Conservation (phyloP, 2,113 vertebrate species). For the Pteronura brasiliensis region DNA sequence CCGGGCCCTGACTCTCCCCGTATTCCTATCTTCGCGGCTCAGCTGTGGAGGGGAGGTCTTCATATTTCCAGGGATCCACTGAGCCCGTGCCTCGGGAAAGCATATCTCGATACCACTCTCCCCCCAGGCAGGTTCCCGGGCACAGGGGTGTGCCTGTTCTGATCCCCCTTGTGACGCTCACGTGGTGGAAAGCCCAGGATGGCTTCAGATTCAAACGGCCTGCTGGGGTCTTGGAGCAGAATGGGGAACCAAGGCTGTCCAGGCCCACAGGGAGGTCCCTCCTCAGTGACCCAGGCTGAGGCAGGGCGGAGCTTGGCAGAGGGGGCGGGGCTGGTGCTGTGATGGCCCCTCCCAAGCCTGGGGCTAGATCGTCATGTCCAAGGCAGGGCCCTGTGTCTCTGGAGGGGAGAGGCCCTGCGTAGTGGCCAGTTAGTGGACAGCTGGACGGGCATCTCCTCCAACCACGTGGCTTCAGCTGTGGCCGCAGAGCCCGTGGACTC, state of each 20-base stretch:
- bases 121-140: background rate
- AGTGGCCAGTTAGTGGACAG: background rate
- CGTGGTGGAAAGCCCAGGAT: background rate
- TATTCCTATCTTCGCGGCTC: rapidly evolving
- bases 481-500: background rate
- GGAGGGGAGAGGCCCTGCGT: rapidly evolving
- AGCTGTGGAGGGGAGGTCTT: background rate
- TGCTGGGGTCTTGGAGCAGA: rapidly evolving
- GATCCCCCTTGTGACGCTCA: rapidly evolving
- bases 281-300: background rate
- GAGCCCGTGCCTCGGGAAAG: background rate
- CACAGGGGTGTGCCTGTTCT: background rate
- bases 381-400: background rate
- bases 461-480: too few relatives aligned
- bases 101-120: rapidly evolving
- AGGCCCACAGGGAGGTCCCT: too few relatives aligned
- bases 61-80: rapidly evolving
- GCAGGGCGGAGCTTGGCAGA: background rate
- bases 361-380: too few relatives aligned
- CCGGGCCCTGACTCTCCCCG: background rate
- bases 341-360: too few relatives aligned
- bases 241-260: rapidly evolving
- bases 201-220: background rate
- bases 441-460: background rate
- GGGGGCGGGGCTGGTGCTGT: rapidly evolving